These are phyloP conservation scores for Bilobella aurantiaca DNA, from an alignment of 1,140 invertebrate species.

Conservation along the genomic window DNA sequence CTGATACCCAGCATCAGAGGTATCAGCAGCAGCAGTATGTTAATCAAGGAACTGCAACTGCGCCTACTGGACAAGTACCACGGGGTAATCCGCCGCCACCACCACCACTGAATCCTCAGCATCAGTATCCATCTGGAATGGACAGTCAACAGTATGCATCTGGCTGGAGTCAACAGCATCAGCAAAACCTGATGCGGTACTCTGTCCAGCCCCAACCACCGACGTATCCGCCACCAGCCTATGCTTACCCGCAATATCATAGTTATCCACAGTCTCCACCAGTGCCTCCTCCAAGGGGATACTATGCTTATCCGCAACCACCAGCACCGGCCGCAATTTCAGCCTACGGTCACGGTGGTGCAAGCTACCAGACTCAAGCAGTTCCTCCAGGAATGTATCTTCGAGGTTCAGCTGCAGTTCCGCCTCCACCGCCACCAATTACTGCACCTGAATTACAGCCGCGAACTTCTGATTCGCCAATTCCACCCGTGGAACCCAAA, in stretches of 20 bases:
- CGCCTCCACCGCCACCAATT: too few species aligned
- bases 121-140: not conserved
- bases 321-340: not conserved
- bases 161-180: not conserved
- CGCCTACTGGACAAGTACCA: not conserved
- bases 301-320: not conserved
- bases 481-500: not conserved
- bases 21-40: not conserved
- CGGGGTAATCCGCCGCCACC: not conserved
- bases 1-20: not conserved
- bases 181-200: not conserved
- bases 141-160: not conserved
- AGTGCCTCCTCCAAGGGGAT: not conserved
- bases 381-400: too few species aligned
- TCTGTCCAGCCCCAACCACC: not conserved
- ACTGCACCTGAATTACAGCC: too few species aligned
- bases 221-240: not conserved
- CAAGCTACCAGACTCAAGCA: too few species aligned
- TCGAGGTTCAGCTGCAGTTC: too few species aligned
- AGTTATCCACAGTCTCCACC: not conserved
- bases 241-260: not conserved
- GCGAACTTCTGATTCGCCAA: not conserved
- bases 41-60: not conserved
- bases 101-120: not conserved
- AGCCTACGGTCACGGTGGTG: not conserved